Conservation (phyloP, 1,140 invertebrate genomes). For the Carposina sasakii region DNA sequence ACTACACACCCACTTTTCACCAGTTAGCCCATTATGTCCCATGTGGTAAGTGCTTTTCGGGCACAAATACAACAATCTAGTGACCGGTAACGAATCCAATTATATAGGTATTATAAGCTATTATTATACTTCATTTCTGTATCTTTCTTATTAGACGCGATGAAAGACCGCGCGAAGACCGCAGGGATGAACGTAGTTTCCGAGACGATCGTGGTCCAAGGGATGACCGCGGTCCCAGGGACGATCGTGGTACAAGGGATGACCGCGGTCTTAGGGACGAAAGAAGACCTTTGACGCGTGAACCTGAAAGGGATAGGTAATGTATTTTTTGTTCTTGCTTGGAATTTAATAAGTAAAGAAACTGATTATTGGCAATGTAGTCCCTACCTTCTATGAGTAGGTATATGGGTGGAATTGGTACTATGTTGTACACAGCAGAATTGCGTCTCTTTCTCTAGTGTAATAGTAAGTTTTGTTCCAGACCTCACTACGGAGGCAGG, state of each 20-base stretch:
- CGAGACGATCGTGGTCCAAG: slow-evolving; percentile 14
- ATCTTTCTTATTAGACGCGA: slow-evolving; percentile 17
- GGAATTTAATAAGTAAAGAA: too few species aligned
- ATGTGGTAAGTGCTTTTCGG: too few species aligned
- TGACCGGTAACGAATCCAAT: too few species aligned
- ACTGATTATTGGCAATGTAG: too few species aligned
- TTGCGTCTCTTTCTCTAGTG: background rate
- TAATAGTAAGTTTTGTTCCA: slow-evolving; percentile 16
- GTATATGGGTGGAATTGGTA: too few species aligned
- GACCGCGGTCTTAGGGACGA: slow-evolving; percentile 27
- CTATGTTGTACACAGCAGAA: background rate
- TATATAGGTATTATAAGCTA: too few species aligned
- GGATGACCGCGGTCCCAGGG: slow-evolving; percentile 5
- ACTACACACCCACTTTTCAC: too few species aligned
- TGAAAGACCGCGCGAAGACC: slow-evolving; percentile 20
- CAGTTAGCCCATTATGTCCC: too few species aligned
- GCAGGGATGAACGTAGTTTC: slow-evolving; percentile 15
- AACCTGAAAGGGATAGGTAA: slow-evolving; percentile 34
- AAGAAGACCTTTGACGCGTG: too few species aligned
- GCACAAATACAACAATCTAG: too few species aligned
- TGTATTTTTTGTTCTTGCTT: too few species aligned
- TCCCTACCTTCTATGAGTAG: too few species aligned
- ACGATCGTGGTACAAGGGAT: slow-evolving; percentile 28
- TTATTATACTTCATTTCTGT: background rate
- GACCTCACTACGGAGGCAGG: slow-evolving; percentile 52